phyloP scores from a whole-genome alignment of 2,797 vertebrate genomes.

The Parauchenoglanis punctatus region DNA sequence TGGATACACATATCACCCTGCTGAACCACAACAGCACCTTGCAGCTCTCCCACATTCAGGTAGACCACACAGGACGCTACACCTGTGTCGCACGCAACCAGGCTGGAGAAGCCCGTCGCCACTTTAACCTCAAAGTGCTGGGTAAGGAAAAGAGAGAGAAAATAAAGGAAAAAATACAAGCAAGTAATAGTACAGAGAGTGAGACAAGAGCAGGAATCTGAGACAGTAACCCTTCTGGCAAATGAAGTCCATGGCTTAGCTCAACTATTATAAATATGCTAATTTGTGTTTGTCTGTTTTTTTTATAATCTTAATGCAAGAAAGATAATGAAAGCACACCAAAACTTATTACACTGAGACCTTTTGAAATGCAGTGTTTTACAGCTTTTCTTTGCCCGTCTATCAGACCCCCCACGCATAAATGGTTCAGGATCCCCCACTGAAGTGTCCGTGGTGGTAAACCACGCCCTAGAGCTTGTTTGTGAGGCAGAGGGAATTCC shows the following conservation, averaged over 20 bases:
- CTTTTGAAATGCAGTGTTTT: neutral
- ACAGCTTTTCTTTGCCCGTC: neutral
- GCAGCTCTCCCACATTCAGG: constrained; percentile 71
- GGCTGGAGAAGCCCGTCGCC: constrained; percentile 86
- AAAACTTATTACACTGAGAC: neutral
- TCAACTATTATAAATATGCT: neutral
- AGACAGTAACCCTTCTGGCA: neutral
- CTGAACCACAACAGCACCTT: constrained; percentile 80
- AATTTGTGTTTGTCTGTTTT: neutral
- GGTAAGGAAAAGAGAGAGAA: constrained; percentile 74
- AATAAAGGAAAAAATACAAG: neutral
- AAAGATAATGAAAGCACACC: neutral
- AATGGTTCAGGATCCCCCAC: constrained; percentile 78
- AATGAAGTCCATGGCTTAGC: neutral
- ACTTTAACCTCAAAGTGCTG: constrained; percentile 87
- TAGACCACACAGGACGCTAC: constrained; percentile 81
- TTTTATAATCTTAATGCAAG: neutral
- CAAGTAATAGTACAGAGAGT: neutral
- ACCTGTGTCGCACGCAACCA: constrained; percentile 86
- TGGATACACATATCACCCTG: constrained; percentile 64
- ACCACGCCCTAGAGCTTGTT: constrained; percentile 84
- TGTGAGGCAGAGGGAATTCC: constrained; percentile 89
- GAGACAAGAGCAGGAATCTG: neutral
- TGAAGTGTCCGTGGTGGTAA: constrained; percentile 86
- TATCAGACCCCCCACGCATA: constrained; percentile 88